Percentiles rank a stretch among this genome's conserved stretches.
Conservation (phyloP, 2,888 invertebrate genomes). For the Pristionchus exspectatus region DNA sequence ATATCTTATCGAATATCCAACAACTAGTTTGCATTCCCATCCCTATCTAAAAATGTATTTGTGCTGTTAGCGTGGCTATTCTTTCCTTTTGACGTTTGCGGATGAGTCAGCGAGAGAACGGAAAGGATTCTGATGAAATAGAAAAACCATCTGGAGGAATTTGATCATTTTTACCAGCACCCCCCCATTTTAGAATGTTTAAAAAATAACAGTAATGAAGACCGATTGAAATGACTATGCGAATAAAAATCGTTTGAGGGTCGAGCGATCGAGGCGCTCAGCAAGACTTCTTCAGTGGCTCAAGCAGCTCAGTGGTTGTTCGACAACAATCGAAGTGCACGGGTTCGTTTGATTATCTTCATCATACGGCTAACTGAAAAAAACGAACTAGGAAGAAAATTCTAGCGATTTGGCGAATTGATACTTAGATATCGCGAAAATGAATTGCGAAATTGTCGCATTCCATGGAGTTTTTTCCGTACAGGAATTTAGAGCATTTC, state of each 20-base stretch:
- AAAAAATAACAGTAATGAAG: too few species aligned
- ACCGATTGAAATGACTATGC: background rate
- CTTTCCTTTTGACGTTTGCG: background rate
- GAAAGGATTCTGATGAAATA: slow-evolving; percentile 1
- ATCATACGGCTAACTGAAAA: background rate
- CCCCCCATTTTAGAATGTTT: too few species aligned
- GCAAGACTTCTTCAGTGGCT: slow-evolving; percentile 16
- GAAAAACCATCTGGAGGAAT: slow-evolving; percentile 21
- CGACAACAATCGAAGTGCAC: background rate
- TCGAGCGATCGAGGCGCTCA: slow-evolving; percentile 38
- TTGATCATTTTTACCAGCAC: too few species aligned
- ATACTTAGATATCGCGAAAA: background rate
- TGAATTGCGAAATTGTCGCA: background rate
- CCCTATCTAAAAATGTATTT: background rate
- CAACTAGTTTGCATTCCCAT: background rate
- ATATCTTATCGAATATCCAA: too few species aligned
- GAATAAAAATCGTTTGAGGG: background rate
- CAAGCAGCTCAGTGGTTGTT: slow-evolving; percentile 29
- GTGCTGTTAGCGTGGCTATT: background rate
- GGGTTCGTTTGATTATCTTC: background rate
- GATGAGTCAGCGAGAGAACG: slow-evolving; percentile 11
- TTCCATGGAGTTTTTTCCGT: too few species aligned
- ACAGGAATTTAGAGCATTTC: background rate
- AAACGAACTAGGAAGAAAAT: background rate
- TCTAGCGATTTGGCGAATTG: background rate